These are phyloP conservation scores for Tachysurus fulvidraco DNA, from an alignment of 2,113 vertebrate species.

Conservation along the genomic window DNA sequence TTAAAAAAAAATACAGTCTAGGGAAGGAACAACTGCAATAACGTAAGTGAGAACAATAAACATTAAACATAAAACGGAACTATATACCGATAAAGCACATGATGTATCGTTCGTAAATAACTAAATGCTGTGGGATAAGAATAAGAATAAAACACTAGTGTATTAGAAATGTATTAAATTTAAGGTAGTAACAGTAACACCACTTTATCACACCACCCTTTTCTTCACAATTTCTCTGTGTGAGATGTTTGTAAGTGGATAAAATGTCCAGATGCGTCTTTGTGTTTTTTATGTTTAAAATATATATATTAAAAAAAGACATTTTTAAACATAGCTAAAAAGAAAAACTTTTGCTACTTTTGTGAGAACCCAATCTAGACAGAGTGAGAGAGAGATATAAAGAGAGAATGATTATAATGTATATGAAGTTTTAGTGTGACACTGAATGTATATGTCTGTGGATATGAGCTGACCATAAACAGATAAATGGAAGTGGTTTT, in stretches of 20 bases:
- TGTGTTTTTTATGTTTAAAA: no score
- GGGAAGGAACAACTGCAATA: neutral
- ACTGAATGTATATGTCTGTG: neutral
- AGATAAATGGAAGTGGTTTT: slow-evolving; percentile 15
- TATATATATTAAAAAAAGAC: neutral
- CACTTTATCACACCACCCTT: neutral
- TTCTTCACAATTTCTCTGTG: neutral
- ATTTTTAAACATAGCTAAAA: neutral
- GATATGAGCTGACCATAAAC: slow-evolving; percentile 15
- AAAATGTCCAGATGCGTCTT: neutral
- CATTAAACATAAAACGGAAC: neutral
- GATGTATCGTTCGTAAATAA: neutral
- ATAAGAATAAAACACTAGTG: no score
- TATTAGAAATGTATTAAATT: no score
- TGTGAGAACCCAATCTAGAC: neutral
- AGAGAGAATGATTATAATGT: neutral
- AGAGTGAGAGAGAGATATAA: neutral
- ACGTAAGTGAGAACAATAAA: neutral
- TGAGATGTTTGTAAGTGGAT: neutral
- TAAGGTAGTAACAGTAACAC: neutral
- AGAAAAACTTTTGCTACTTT: no score
- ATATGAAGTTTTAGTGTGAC: slow-evolving; percentile 9
- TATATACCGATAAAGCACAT: neutral
- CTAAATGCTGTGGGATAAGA: neutral
- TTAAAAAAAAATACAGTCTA: neutral